Conservation (phyloP, 1,140 invertebrate genomes). For the Babylonia areolata region DNA sequence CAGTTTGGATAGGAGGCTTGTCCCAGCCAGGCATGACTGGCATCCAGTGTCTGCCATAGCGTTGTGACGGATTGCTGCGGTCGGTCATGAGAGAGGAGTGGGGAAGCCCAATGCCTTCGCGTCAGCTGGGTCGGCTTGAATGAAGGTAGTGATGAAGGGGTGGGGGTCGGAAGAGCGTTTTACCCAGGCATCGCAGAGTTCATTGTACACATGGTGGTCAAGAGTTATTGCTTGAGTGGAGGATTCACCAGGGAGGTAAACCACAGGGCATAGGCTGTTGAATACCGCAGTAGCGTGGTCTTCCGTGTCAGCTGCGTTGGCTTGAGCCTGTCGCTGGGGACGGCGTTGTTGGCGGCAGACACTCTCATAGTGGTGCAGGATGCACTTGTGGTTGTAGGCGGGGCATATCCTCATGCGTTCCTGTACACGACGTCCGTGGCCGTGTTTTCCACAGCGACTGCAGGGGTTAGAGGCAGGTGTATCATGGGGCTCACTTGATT, state of each 20-base stretch:
- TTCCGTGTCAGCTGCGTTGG: constrained; percentile 18
- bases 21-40: constrained; percentile 21
- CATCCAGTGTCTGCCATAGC: constrained; percentile 42
- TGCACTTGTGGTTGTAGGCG: background rate
- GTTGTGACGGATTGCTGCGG: background rate
- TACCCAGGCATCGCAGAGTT: constrained; percentile 46
- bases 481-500: too few relatives aligned
- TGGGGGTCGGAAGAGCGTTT: constrained; percentile 45
- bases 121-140: constrained; percentile 33
- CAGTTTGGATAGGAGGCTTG: constrained; percentile 1
- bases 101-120: constrained; percentile 41
- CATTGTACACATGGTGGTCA: constrained; percentile 51
- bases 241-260: background rate
- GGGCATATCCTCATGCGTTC: constrained; percentile 16
- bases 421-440: background rate
- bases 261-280: background rate
- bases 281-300: background rate
- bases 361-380: background rate
- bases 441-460: background rate
- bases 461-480: background rate
- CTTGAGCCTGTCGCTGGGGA: constrained; percentile 15
- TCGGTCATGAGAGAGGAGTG: background rate
- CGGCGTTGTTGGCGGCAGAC: constrained; percentile 25
- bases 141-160: constrained; percentile 37
- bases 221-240: constrained; percentile 20